Percentiles rank a stretch among this genome's conserved stretches.
Evolutionary conservation across 2,888 invertebrate species (phyloP).

Genomic region (Neoascia interrupta): DNA sequence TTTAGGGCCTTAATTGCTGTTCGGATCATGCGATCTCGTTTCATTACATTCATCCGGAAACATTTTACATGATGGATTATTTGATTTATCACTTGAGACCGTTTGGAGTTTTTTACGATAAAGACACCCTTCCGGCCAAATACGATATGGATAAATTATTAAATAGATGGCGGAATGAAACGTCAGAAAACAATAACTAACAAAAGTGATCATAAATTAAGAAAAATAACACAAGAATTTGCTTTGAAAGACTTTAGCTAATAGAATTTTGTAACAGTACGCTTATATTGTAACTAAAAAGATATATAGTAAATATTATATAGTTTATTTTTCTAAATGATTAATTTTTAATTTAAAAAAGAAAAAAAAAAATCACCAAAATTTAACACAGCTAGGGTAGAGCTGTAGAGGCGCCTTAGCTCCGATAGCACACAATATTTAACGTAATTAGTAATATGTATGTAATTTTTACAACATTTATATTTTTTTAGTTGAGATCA

Average conservation of each 20-base stretch:
- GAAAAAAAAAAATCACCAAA: too few species aligned
- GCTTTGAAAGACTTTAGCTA: conserved; percentile 36
- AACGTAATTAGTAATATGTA: too few species aligned
- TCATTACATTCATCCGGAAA: conserved; percentile 93
- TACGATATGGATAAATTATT: conserved; percentile 67
- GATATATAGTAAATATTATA: too few species aligned
- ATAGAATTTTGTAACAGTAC: conserved; percentile 47
- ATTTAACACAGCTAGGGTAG: too few species aligned
- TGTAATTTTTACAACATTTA: too few species aligned
- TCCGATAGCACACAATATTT: too few species aligned
- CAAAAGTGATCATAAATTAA: background rate
- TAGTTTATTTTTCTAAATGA: too few species aligned
- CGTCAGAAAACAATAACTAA: conserved; percentile 70
- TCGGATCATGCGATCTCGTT: conserved; percentile 96
- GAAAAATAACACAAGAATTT: background rate
- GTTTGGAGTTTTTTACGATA: conserved; percentile 80
- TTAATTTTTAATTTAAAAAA: too few species aligned
- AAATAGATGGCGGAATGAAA: conserved; percentile 70
- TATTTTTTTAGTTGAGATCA: too few species aligned
- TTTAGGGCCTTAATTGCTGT: conserved; percentile 92
- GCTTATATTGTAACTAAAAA: conserved; percentile 57
- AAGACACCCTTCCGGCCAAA: conserved; percentile 60
- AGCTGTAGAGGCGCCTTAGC: too few species aligned
- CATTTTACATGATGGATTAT: conserved; percentile 97
- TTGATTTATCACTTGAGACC: conserved; percentile 94